Conservation (phyloP, 2,888 invertebrate species). For the Drosophila fungiperda region DNA sequence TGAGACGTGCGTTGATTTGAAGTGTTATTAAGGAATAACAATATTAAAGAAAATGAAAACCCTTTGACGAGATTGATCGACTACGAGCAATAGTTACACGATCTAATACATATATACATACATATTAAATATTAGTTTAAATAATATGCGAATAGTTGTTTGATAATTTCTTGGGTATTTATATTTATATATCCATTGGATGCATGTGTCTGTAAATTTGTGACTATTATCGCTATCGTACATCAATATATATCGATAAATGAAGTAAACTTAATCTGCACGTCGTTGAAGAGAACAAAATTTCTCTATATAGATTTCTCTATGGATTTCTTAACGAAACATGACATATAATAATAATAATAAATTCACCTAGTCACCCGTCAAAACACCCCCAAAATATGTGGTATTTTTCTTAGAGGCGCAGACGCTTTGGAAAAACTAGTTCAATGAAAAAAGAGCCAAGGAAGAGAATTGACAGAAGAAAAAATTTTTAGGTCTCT, state of each 20-base stretch:
- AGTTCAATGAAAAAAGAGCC: background rate
- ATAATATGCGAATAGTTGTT: background rate
- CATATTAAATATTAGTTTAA: background rate
- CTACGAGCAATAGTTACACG: too few species aligned
- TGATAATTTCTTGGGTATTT: background rate
- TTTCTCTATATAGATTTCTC: background rate
- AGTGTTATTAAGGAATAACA: background rate
- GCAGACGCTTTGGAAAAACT: background rate
- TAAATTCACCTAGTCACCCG: background rate
- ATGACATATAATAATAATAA: background rate
- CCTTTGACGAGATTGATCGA: background rate
- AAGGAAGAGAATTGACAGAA: background rate
- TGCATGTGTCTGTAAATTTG: too few species aligned
- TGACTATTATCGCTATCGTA: too few species aligned
- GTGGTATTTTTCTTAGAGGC: background rate
- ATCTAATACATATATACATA: background rate
- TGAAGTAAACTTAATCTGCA: background rate
- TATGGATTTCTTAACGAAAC: too few species aligned
- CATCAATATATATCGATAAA: background rate
- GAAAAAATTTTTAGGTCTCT: background rate
- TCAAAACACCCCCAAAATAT: background rate
- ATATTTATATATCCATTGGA: too few species aligned
- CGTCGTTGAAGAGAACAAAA: background rate
- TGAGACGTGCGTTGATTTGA: background rate
- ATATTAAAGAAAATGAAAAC: background rate